Base-by-base conservation (phyloP, 2,797 vertebrate species). In the Netta rufina region DNA sequence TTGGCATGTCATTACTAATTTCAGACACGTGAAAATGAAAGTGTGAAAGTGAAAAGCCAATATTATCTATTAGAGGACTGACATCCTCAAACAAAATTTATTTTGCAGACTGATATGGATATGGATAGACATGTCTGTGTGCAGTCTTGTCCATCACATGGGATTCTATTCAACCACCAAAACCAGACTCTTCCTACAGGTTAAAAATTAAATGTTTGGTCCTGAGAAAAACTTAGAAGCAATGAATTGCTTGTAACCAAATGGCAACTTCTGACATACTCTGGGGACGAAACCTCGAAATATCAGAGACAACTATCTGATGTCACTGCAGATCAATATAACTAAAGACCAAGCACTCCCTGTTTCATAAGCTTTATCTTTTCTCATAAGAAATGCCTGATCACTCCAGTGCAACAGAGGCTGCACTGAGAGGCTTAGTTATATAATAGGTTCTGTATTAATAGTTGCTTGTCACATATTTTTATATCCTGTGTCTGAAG, bases 401-500 rank as follows among this genome's bases (percentile, higher is more conserved):
- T 81, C 90, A 84, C 56, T 90, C 38, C 54, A 30, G 12, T 56
- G 49, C 24, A 76, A 24, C 27, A 87, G 28, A 36, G 33, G 43
- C 78, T 53, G 24, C 25, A 53, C 39, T 33, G 85, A 43, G 66
- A 90, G 9, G 15, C 15, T 79, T 47, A 38, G 30, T 60, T 81
- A 24, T 69, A 49, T 13, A 85, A 72, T 38, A 57, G 13, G 32
- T 54, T 77, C 19, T 3, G 9, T 66, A 76, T 92, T 84, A 91
- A 73, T 72, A 47, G 12, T 61, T 82, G 9, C 38, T 90, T 79
- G 39, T 39, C 60, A 76, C 39, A 64, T 67, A 79, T 70, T 93
- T 93, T 95, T 77, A 80, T 69, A 90, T 71, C 65, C 60, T 58
- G 4, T 19, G 53, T 87, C 87, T 92, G 87, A 77, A 25, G 74